These are phyloP conservation scores for Triplophysa yarkandensis DNA, from an alignment of 2,797 vertebrate genomes.

Conservation along the genomic window DNA sequence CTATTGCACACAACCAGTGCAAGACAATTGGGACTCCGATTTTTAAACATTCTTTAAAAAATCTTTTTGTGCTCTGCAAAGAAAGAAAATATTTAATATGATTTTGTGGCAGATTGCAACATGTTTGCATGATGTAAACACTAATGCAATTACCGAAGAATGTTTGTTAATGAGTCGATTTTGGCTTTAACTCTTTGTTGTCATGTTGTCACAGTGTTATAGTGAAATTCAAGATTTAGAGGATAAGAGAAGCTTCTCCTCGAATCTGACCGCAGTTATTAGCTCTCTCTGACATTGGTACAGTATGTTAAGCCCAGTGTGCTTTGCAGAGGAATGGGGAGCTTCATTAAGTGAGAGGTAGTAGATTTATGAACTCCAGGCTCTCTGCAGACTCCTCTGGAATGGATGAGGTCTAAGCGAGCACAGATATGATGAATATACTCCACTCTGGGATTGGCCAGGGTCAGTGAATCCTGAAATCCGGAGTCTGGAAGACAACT, in stretches of 20 bases:
- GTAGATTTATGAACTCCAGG: constrained; percentile 79
- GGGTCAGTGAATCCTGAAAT: constrained; percentile 81
- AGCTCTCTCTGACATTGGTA: constrained; percentile 42
- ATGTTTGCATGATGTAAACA: too few species aligned
- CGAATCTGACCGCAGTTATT: constrained; percentile 38
- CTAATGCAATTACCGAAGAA: too few species aligned
- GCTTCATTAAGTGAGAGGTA: constrained; percentile 77
- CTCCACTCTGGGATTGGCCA: constrained; percentile 75
- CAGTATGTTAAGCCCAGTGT: constrained; percentile 71
- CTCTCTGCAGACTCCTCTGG: constrained; percentile 71
- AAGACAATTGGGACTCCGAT: too few species aligned
- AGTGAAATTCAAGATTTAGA: background rate
- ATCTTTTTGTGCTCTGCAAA: too few species aligned
- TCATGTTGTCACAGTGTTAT: background rate
- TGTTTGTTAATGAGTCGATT: constrained; percentile 21
- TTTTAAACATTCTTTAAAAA: too few species aligned
- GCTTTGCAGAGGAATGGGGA: constrained; percentile 60
- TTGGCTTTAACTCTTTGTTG: constrained; percentile 21
- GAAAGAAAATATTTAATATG: too few species aligned
- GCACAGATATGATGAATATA: constrained; percentile 76
- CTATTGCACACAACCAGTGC: too few species aligned
- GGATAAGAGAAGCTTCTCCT: constrained; percentile 12
- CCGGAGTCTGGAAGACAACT: constrained; percentile 75
- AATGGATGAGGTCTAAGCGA: constrained; percentile 60
- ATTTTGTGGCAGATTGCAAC: too few species aligned